Percentiles rank a stretch among this genome's conserved stretches.
Evolutionary conservation across 2,888 invertebrate species (phyloP).

Genomic region (Drosophila prolongata): DNA sequence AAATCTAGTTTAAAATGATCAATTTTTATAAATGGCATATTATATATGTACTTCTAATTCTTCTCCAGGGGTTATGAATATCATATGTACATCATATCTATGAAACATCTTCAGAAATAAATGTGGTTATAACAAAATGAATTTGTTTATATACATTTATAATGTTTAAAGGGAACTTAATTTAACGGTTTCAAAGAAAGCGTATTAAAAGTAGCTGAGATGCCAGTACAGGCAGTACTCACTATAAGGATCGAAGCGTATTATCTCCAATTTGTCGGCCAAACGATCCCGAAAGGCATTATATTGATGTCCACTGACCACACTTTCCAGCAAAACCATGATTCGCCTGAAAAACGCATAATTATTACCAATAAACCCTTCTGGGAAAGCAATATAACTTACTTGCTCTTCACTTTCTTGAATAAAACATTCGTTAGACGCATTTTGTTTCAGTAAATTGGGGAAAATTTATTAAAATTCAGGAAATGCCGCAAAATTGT

Average conservation of each 20-base stretch:
- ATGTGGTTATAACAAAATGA: too few relatives aligned
- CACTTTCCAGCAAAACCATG: conserved; percentile 92
- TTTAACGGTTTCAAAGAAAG: too few relatives aligned
- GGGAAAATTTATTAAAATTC: neutral
- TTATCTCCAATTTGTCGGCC: conserved; percentile 91
- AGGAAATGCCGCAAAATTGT: conserved; percentile 40
- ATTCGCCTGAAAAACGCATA: conserved; percentile 85
- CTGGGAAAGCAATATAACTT: conserved; percentile 80
- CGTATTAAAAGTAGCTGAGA: too few relatives aligned
- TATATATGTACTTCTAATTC: too few relatives aligned
- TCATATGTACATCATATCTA: too few relatives aligned
- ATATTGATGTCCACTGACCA: conserved; percentile 90
- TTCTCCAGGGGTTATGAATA: too few relatives aligned
- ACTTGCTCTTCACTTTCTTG: conserved; percentile 92
- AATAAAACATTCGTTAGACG: conserved; percentile 89
- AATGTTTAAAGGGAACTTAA: too few relatives aligned
- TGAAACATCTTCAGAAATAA: too few relatives aligned
- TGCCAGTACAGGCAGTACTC: conserved; percentile 83
- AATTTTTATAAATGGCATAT: too few relatives aligned
- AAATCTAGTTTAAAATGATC: neutral
- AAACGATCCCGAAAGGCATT: conserved; percentile 89
- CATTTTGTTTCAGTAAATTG: conserved; percentile 62
- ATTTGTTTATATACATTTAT: too few relatives aligned
- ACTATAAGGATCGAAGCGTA: conserved; percentile 92
- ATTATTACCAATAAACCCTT: too few relatives aligned